Percentiles rank a stretch among this genome's conserved stretches.
phyloP scores from a whole-genome alignment of 2,888 invertebrate species.

The Cynaeus angustus region DNA sequence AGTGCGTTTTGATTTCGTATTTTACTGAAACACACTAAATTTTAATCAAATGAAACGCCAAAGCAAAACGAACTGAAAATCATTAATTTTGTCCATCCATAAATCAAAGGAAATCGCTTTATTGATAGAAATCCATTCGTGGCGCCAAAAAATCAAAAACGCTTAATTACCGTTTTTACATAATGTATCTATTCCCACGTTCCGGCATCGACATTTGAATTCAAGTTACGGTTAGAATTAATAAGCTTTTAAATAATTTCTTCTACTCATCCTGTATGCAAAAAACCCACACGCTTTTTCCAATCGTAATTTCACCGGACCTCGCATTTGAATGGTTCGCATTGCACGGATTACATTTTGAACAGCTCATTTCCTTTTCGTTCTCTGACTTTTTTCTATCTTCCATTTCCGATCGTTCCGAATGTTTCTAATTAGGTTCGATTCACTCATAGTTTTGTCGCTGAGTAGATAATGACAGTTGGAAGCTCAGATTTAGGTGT shows the following conservation, averaged over 20 bases:
- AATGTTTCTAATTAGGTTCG: slow-evolving; percentile 33
- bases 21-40: too few relatives aligned
- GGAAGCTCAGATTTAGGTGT: slow-evolving; percentile 34
- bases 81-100: too few relatives aligned
- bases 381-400: slow-evolving; percentile 25
- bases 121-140: not conserved
- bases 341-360: slow-evolving; percentile 40
- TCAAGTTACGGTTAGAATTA: slow-evolving; percentile 34
- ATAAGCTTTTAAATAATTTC: slow-evolving; percentile 35
- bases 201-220: slow-evolving; percentile 23
- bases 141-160: not conserved
- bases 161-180: slow-evolving; percentile 22
- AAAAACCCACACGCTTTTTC: slow-evolving; percentile 35
- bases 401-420: slow-evolving; percentile 37
- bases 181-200: slow-evolving; percentile 18
- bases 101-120: not conserved
- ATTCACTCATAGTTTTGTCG: slow-evolving; percentile 21
- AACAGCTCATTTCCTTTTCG: slow-evolving; percentile 43
- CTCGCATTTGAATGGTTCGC: slow-evolving; percentile 14
- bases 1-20: too few relatives aligned
- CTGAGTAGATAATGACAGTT: slow-evolving; percentile 22
- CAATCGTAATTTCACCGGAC: slow-evolving; percentile 26
- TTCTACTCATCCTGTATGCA: slow-evolving; percentile 38
- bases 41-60: too few relatives aligned
- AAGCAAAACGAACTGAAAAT: too few relatives aligned